Evolutionary conservation across 1,140 invertebrate species (phyloP).

Genomic region (Mya arenaria): DNA sequence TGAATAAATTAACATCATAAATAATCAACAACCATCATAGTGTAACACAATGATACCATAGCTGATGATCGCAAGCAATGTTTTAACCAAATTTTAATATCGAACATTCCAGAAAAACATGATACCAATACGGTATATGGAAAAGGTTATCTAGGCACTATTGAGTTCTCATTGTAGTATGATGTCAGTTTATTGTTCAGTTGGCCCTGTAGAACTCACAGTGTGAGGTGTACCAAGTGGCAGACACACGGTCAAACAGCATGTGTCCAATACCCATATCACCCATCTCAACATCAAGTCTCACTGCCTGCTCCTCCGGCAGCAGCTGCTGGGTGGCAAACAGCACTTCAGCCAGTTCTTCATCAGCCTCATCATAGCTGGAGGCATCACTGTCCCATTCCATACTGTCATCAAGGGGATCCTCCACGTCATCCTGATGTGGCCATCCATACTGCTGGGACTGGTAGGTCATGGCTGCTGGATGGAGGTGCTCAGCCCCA

Average conservation of each 20-base stretch:
- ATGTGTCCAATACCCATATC: constrained; percentile 53
- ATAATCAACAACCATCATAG: no score
- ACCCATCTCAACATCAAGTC: constrained; percentile 53
- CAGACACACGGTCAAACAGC: constrained; percentile 51
- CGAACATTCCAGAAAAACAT: no score
- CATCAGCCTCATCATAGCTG: constrained; percentile 25
- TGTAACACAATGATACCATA: no score
- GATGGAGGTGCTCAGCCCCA: neutral
- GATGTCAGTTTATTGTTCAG: constrained; percentile 8
- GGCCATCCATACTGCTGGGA: neutral
- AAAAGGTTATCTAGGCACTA: no score
- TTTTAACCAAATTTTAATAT: no score
- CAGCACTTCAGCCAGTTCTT: constrained; percentile 42
- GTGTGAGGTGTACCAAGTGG: constrained; percentile 39
- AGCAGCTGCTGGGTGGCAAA: constrained; percentile 39
- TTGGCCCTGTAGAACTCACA: constrained; percentile 43
- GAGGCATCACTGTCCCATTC: constrained; percentile 32
- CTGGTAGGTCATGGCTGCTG: neutral
- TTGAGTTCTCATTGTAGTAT: no score
- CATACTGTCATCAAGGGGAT: constrained; percentile 30
- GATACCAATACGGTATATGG: no score
- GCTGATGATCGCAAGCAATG: no score
- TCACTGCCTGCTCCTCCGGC: constrained; percentile 44
- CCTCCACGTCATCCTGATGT: constrained; percentile 11
- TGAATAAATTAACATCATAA: no score